A percentile compares a stretch with the other conserved stretches of the same genome.
These are phyloP conservation scores for Telenomus remus DNA, from an alignment of 1,140 invertebrate genomes.

Conservation along the genomic window DNA sequence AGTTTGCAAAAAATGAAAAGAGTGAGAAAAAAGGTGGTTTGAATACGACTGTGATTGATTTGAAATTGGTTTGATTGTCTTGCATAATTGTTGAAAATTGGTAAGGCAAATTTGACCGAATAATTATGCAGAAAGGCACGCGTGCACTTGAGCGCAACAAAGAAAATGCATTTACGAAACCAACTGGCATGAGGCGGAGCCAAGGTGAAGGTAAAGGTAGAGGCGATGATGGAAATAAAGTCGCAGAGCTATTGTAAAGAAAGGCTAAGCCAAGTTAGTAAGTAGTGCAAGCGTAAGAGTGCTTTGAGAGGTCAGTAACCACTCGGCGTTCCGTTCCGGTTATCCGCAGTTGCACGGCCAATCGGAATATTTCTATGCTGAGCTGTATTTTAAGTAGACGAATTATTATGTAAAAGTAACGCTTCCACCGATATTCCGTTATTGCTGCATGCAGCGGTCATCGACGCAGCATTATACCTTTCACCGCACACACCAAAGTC, in stretches of 20 bases:
- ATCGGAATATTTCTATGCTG: conserved; percentile 62
- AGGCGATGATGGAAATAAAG: conserved; percentile 60
- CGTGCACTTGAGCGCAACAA: conserved; percentile 29
- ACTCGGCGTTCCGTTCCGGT: conserved; percentile 73
- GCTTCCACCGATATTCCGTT: conserved; percentile 65
- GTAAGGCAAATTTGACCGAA: background rate
- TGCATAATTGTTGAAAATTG: too few relatives aligned
- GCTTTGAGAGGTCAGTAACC: conserved; percentile 75
- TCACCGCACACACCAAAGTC: conserved; percentile 24
- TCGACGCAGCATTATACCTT: conserved; percentile 48
- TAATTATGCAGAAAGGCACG: conserved; percentile 21
- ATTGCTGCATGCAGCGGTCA: conserved; percentile 51
- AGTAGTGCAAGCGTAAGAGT: conserved; percentile 76
- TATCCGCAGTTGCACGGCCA: conserved; percentile 65
- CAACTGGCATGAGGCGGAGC: conserved; percentile 48
- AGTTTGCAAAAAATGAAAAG: too few relatives aligned
- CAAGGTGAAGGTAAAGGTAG: conserved; percentile 73
- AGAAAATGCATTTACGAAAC: conserved; percentile 39
- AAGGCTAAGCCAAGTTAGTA: conserved; percentile 69
- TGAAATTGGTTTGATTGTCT: too few relatives aligned
- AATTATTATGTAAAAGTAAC: conserved; percentile 69
- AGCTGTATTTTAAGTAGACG: conserved; percentile 62
- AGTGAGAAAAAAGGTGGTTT: too few relatives aligned
- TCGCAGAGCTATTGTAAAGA: conserved; percentile 51
- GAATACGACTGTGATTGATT: too few relatives aligned